Evolutionary conservation across 2,113 vertebrate genomes (phyloP), one percentile per base, ranked within the genome.

Genomic region (Anoura caudifer): DNA sequence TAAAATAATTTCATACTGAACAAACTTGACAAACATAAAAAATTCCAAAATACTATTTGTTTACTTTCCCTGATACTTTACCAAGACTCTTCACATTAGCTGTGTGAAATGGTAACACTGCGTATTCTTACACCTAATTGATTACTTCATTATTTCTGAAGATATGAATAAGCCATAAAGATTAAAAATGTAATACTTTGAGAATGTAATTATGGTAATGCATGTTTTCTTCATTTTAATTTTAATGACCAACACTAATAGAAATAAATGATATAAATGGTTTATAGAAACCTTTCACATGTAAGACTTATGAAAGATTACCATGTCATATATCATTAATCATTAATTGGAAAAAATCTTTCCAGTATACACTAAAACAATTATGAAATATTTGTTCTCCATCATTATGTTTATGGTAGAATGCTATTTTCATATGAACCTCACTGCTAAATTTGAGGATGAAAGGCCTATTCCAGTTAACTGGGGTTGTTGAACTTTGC

Each of bases 81-180:
- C 95, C 80, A 17, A 54, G 69, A 59, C 12, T n/a, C 87, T 96
- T 97, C 87, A 65, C 93, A 94, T 96, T 91, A 97, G 86, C 97
- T 96, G 93, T 97, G 93, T 98, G 95, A 97, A 97, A 75, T 92
- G 94, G 94, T 67, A 86, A 95, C 95, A 63, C 80, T 93, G 47
- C 92, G 75, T 95, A 84, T 97, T 97, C 97, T 98, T 95, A 95
- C 95, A 97, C 93, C 75, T 96, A 96, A 90, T 14, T 97, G 95
- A 97, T 97, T 97, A 85, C 86, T 98, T 96, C 97, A 95, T 94
- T 90, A 43, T 95, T 98, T 97, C 85, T 17, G 19, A 87, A 63
- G 95, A 59, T 80, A 38, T 90, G 54, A 59, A 82, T 80, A 96
- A 72, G 14, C 43, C 13, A 81, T 59, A 7, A 52, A 90, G 50